A percentile compares a stretch with the other conserved stretches of the same genome.
These are phyloP conservation scores for Brachionichthys hirsutus DNA, from an alignment of 2,113 vertebrate species.

Conservation along the genomic window DNA sequence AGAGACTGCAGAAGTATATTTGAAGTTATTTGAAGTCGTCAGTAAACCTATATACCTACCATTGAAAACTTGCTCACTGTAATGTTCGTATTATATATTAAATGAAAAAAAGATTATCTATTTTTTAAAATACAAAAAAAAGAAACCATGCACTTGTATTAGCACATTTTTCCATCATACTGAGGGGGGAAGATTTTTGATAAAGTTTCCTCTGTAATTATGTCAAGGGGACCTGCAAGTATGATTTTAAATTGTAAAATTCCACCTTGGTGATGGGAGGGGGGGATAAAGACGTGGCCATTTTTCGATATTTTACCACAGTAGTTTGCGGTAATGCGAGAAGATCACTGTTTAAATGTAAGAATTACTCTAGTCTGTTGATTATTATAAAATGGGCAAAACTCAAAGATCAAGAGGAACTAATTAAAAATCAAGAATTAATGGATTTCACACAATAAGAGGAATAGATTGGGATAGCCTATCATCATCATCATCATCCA, in stretches of 20 bases:
- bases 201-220: background rate
- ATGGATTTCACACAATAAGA: background rate
- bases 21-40: background rate
- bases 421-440: background rate
- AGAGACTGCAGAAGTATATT: background rate
- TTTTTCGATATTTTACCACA: background rate
- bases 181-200: background rate
- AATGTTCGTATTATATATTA: background rate
- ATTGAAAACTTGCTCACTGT: background rate
- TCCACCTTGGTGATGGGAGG: background rate
- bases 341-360: background rate
- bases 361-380: background rate
- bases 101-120: background rate
- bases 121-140: slow-evolving; percentile 11
- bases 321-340: background rate
- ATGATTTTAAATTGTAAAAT: background rate
- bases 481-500: slow-evolving; percentile 5
- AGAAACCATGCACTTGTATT: background rate
- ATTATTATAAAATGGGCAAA: slow-evolving; percentile 60
- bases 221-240: background rate
- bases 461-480: background rate
- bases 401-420: slow-evolving; percentile 40
- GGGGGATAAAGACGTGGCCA: background rate
- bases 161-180: background rate
- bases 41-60: background rate